Conservation (phyloP, 2,797 vertebrate species). For the Hybognathus amarus region DNA sequence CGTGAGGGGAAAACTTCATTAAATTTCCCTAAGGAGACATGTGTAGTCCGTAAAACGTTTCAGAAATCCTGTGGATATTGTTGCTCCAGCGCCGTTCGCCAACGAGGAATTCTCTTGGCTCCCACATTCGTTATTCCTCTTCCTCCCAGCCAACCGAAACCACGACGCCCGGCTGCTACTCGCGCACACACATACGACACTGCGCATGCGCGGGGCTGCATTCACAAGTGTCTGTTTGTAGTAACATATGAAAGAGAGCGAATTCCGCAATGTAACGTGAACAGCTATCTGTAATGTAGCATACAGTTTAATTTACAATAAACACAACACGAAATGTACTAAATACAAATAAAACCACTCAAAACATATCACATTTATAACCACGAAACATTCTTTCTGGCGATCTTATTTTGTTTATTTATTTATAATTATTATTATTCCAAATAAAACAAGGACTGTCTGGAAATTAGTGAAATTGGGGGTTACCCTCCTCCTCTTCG, state of each 20-base stretch:
- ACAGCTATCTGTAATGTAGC: neutral
- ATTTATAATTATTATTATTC: too few species aligned
- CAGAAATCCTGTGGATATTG: slow-evolving; percentile 60
- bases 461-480: neutral
- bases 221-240: slow-evolving; percentile 65
- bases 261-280: slow-evolving; percentile 44
- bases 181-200: slow-evolving; percentile 56
- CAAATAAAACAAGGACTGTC: neutral
- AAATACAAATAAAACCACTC: neutral
- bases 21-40: slow-evolving; percentile 64
- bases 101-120: slow-evolving; percentile 70
- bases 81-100: slow-evolving; percentile 63
- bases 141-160: slow-evolving; percentile 77
- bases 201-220: slow-evolving; percentile 71
- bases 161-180: slow-evolving; percentile 68
- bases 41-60: slow-evolving; percentile 62
- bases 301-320: neutral
- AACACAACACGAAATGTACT: neutral
- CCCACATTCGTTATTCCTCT: slow-evolving; percentile 53
- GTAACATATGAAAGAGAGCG: slow-evolving; percentile 65
- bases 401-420: neutral
- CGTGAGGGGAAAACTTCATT: slow-evolving; percentile 52
- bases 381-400: neutral
- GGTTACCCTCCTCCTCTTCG: neutral
- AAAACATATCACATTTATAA: too few species aligned